Evolutionary conservation across 2,113 vertebrate species (phyloP).

Genomic region (Urocolius indicus): DNA sequence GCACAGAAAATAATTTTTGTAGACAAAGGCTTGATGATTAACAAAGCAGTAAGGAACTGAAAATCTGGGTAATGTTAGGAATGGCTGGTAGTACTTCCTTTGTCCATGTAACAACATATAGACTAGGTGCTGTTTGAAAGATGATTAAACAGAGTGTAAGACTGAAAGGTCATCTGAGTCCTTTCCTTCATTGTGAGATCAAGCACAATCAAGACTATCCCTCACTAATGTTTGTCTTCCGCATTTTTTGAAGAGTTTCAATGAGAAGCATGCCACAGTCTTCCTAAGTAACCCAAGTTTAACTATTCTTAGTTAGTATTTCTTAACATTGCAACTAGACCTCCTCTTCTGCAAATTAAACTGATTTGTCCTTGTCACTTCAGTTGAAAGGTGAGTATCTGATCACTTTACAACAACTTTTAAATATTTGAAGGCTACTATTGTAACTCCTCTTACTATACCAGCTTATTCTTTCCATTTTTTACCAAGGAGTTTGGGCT

Average conservation of each 20-base stretch:
- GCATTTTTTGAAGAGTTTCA: not conserved
- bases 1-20: not conserved
- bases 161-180: not conserved
- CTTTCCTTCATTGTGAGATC: not conserved
- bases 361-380: not conserved
- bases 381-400: not conserved
- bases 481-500: not conserved
- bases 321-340: not conserved
- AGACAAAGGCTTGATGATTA: not conserved
- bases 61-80: not conserved
- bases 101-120: not conserved
- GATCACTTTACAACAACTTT: not conserved
- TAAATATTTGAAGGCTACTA: not conserved
- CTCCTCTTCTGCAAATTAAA: constrained; percentile 3
- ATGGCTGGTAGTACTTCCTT: not conserved
- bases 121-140: not conserved
- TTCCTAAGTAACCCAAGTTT: not conserved
- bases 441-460: not conserved
- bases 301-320: not conserved
- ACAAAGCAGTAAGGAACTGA: not conserved
- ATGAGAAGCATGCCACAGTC: not conserved
- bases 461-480: not conserved
- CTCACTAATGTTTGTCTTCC: not conserved
- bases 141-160: not conserved
- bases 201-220: not conserved